Percentiles rank a stretch among this genome's conserved stretches.
phyloP scores from a whole-genome alignment of 2,888 invertebrate species.

The Mechanitis messenoides region DNA sequence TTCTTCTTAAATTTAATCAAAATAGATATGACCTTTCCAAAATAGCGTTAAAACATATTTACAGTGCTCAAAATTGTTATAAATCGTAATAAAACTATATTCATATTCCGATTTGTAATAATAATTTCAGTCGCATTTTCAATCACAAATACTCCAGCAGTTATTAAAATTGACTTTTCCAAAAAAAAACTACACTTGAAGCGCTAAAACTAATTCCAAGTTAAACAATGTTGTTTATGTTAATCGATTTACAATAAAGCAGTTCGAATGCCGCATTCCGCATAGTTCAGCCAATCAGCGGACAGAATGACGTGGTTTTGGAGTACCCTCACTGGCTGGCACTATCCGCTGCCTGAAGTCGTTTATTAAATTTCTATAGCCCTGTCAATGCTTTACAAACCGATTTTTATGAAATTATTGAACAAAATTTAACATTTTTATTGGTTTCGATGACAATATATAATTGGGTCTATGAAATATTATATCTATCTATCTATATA shows the following conservation, averaged over 20 bases:
- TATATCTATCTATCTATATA: too few relatives aligned
- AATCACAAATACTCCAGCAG: too few relatives aligned
- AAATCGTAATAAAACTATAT: too few relatives aligned
- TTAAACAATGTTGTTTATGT: neutral
- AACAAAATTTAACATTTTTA: neutral
- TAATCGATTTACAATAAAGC: conserved; percentile 3
- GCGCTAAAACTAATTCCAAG: neutral
- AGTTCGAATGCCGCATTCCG: conserved; percentile 6
- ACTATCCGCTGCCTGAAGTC: conserved; percentile 3
- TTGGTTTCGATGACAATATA: neutral
- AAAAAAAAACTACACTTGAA: neutral
- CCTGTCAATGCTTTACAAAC: conserved; percentile 2
- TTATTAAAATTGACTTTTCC: neutral
- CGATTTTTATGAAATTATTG: neutral
- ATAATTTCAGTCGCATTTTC: too few relatives aligned
- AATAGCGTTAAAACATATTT: neutral
- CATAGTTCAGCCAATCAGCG: conserved; percentile 6
- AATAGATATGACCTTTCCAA: neutral
- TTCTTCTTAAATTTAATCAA: conserved; percentile 5
- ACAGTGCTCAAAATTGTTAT: neutral
- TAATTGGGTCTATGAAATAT: too few relatives aligned
- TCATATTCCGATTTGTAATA: too few relatives aligned
- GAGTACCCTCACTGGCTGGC: conserved; percentile 4
- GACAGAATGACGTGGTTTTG: conserved; percentile 5
- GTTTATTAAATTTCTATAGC: conserved; percentile 6